phyloP scores from a whole-genome alignment of 2,797 vertebrate genomes.

The Aplochiton taeniatus region DNA sequence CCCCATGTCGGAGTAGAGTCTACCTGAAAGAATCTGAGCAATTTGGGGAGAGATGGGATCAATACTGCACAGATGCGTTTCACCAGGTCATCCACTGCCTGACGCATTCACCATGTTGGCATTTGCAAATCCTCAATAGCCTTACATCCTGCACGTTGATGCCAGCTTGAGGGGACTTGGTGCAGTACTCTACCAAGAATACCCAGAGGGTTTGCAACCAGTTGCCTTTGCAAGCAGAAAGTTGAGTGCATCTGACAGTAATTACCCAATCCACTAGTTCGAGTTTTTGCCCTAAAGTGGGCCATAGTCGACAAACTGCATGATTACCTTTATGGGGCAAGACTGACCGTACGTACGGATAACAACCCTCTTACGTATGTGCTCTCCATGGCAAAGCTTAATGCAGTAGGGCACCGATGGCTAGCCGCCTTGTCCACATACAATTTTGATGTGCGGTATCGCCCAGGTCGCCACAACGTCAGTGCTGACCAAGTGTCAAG shows the following conservation, averaged over 20 bases:
- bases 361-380: slow-evolving; percentile 17
- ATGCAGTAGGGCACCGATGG: not conserved
- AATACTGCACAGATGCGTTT: not conserved
- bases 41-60: slow-evolving; percentile 5
- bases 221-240: slow-evolving; percentile 23
- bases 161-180: slow-evolving; percentile 16
- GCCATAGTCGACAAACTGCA: slow-evolving; percentile 19
- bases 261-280: slow-evolving; percentile 18
- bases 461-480: slow-evolving; percentile 9
- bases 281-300: slow-evolving; percentile 25
- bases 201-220: slow-evolving; percentile 14
- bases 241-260: slow-evolving; percentile 8
- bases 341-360: slow-evolving; percentile 11
- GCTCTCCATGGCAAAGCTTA: slow-evolving; percentile 1
- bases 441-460: slow-evolving; percentile 13
- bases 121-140: slow-evolving; percentile 4
- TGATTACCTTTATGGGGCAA: slow-evolving; percentile 20
- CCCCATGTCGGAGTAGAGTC: not conserved
- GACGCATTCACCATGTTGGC: slow-evolving; percentile 9
- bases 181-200: slow-evolving; percentile 20
- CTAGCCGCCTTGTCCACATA: slow-evolving; percentile 9
- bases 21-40: slow-evolving; percentile 11
- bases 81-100: slow-evolving; percentile 16
- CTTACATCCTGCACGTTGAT: slow-evolving; percentile 18
- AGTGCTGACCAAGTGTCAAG: slow-evolving; percentile 24